These are phyloP conservation scores for Tipula helvola DNA, from an alignment of 2,888 invertebrate species.

Conservation along the genomic window DNA sequence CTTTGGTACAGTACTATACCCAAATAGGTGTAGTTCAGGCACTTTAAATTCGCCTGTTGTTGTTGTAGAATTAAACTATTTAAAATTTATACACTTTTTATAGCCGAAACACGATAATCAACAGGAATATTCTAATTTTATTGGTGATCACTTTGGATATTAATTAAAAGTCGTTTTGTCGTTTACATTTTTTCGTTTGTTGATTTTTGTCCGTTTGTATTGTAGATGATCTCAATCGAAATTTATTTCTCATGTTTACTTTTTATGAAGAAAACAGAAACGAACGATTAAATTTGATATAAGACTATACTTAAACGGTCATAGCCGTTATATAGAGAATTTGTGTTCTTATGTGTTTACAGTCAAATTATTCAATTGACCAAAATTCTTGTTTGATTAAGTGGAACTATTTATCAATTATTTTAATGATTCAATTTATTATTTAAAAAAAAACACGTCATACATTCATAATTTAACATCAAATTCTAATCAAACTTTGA, in stretches of 20 bases:
- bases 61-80: neutral
- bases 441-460: too few relatives aligned
- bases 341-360: too few relatives aligned
- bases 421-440: too few relatives aligned
- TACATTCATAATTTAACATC: too few relatives aligned
- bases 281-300: neutral
- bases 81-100: neutral
- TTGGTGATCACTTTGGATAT: neutral
- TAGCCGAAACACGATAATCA: neutral
- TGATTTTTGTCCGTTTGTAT: neutral
- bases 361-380: too few relatives aligned
- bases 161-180: neutral
- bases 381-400: too few relatives aligned
- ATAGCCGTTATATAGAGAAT: neutral
- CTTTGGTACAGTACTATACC: neutral
- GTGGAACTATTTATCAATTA: too few relatives aligned
- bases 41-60: neutral
- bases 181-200: neutral
- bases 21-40: neutral
- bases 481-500: too few relatives aligned
- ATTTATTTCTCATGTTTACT: neutral
- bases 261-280: neutral
- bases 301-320: too few relatives aligned
- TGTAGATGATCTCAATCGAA: neutral
- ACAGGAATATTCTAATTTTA: neutral